Base-by-base conservation (phyloP, 2,113 vertebrate species). In the rabbit (Oryctolagus cuniculus) region DNA sequence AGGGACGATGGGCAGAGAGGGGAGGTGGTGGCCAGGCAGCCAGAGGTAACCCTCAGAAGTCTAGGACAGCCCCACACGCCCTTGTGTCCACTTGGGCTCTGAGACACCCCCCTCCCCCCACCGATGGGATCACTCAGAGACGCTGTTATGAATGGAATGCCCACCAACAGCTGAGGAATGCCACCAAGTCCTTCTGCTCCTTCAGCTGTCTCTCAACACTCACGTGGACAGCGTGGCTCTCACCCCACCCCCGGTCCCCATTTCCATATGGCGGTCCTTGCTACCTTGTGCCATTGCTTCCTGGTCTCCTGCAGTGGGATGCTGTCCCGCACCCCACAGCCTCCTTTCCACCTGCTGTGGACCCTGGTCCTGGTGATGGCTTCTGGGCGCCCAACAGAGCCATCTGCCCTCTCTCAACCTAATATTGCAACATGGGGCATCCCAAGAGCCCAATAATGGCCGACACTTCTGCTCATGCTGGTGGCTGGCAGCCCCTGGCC, bases 141-240 rank as follows among this genome's bases (percentile, higher is more conserved):
- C 29, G 38, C 4, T 17, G 49, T 10, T 31, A 49, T 16, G 31
- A 61, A 66, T 74, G 73, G 38, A 75, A 87, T 51, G 36, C 15
- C 74, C 29, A 6, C 25, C 1, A 5, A 0, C 15, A 49, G 73
- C 55, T 61, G 16, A 70, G 38, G 5, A 25, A 29, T 22, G 67
- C 55, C 22, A 3, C 19, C 58, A 2, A 24, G 24, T 29, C 36
- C 51, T 13, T 25, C 0, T 16, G 66, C 12, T 61, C 6, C n/a
- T 73, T 44, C 4, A 7, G 4, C 61, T 58, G 19, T 61, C 49
- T 49, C 79, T 70, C 66, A 17, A 85, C 64, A 17, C 29, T 53
- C 16, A 2, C 0, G 1, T 3, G 13, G 51, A 13, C 31, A n/a
- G 5, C 5, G 3, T 1, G n/a, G 72, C 27, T 38, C 13, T 0